These are phyloP conservation scores for Amphiura filiformis DNA, from an alignment of 35 echinoderm and acorn worm genomes.

Conservation along the genomic window DNA sequence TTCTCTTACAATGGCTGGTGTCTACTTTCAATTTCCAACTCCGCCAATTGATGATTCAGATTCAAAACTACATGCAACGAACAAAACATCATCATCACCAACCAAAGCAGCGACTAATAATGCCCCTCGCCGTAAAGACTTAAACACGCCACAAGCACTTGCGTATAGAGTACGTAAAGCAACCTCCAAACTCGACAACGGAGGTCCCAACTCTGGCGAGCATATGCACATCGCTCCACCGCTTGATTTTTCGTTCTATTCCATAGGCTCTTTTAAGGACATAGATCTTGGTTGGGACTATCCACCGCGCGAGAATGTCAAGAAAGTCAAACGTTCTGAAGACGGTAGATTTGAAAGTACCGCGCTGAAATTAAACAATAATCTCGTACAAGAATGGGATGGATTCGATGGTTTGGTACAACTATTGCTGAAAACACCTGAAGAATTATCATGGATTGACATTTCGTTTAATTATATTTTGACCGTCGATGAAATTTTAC, in stretches of 20 bases:
- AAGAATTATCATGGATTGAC: slow-evolving; percentile 78
- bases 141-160: not conserved
- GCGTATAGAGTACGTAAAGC: not conserved
- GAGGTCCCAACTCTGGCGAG: not conserved
- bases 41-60: not conserved
- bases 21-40: not conserved
- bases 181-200: not conserved
- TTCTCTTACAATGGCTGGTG: not conserved
- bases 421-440: slow-evolving; percentile 39
- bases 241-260: slow-evolving; percentile 82
- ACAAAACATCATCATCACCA: not conserved
- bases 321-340: slow-evolving; percentile 40
- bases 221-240: slow-evolving; percentile 72
- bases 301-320: slow-evolving; percentile 46
- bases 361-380: slow-evolving; percentile 82
- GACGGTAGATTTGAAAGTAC: slow-evolving; percentile 73
- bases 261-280: slow-evolving; percentile 53
- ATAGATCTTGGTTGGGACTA: slow-evolving; percentile 42
- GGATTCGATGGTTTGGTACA: slow-evolving; percentile 63
- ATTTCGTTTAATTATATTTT: slow-evolving; percentile 85
- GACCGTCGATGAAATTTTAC: slow-evolving; percentile 59
- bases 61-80: not conserved
- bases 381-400: slow-evolving; percentile 76
- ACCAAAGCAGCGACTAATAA: not conserved
- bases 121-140: not conserved